Conservation (phyloP, 2,797 vertebrate species). For the Eulemur rubriventer region DNA sequence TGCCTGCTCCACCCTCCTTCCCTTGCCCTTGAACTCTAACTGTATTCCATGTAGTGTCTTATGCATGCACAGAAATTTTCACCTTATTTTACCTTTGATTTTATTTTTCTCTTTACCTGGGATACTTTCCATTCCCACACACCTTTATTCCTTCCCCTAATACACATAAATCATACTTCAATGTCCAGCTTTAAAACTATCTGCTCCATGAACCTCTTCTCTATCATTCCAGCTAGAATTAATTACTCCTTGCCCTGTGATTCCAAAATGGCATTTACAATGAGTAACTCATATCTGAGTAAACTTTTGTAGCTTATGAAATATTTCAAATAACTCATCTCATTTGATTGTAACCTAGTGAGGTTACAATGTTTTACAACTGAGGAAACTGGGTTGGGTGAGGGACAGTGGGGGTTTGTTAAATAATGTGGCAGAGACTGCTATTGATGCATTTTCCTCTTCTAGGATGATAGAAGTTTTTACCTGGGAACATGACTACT, state of each 20-base stretch:
- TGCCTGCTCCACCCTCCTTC: background rate
- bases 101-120: background rate
- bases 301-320: background rate
- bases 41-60: accelerated
- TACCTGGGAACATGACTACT: background rate
- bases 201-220: background rate
- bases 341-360: background rate
- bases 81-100: background rate
- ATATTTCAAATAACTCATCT: background rate
- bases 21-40: background rate
- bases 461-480: background rate
- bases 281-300: background rate
- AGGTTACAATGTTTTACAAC: background rate
- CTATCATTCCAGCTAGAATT: background rate
- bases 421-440: background rate
- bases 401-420: background rate
- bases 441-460: background rate
- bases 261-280: background rate
- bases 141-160: background rate
- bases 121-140: background rate
- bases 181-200: background rate
- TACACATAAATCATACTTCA: background rate
- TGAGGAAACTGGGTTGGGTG: background rate
- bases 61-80: background rate
- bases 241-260: background rate